phyloP scores from a whole-genome alignment of 2,888 invertebrate genomes.

The Metallyticus violacea region DNA sequence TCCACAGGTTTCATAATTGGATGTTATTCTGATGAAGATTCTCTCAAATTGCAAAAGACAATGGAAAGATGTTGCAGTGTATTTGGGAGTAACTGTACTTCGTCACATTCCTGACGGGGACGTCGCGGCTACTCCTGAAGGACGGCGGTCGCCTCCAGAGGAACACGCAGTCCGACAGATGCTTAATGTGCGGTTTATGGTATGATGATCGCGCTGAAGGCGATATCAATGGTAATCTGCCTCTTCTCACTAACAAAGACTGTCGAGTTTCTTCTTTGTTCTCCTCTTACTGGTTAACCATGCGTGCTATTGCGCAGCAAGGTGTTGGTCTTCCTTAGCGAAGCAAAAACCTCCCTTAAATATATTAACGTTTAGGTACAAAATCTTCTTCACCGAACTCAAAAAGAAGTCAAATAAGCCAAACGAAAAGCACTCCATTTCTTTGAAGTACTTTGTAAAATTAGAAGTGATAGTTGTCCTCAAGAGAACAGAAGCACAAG shows the following conservation, averaged over 20 bases:
- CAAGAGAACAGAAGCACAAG: no score
- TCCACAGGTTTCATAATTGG: no score
- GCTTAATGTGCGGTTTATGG: constrained; percentile 17
- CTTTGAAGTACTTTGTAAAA: no score
- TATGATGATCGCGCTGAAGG: constrained; percentile 1
- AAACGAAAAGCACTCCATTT: no score
- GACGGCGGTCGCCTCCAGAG: constrained; percentile 5
- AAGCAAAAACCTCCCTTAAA: background rate
- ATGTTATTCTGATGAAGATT: no score
- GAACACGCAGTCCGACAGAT: constrained; percentile 11
- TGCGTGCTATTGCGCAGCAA: background rate
- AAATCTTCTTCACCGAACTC: no score
- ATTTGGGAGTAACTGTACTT: background rate
- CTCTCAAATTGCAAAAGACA: no score
- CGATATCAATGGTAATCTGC: background rate
- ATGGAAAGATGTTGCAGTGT: no score
- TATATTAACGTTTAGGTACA: no score
- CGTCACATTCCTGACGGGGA: background rate
- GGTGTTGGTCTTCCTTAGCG: background rate
- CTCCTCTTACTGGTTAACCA: background rate
- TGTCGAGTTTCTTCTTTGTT: background rate
- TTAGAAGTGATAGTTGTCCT: no score
- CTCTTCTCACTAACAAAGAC: background rate
- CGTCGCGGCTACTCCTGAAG: background rate
- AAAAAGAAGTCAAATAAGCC: no score